Conservation (phyloP, 1,140 invertebrate genomes). For the Episyrphus balteatus region DNA sequence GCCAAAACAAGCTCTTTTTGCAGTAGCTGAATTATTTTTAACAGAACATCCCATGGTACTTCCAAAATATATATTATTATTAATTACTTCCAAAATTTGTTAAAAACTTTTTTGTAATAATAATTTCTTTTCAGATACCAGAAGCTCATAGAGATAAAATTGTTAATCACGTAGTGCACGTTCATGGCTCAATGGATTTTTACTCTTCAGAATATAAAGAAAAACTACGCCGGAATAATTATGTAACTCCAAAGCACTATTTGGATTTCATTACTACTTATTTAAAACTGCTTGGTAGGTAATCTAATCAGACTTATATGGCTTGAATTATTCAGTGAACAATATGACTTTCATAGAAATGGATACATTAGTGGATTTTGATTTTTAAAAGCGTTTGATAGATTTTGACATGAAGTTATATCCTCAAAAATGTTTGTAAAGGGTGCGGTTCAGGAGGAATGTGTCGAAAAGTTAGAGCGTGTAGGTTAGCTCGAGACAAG, state of each 20-base stretch:
- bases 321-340: too few species aligned
- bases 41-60: slow-evolving; percentile 39
- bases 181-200: slow-evolving; percentile 58
- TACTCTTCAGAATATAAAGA: slow-evolving; percentile 62
- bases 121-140: slow-evolving; percentile 39
- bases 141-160: slow-evolving; percentile 53
- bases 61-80: slow-evolving; percentile 4
- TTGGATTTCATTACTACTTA: slow-evolving; percentile 75
- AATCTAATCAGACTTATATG: neutral
- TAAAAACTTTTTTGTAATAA: neutral
- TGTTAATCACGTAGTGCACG: slow-evolving; percentile 71
- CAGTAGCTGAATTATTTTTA: slow-evolving; percentile 72
- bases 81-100: neutral
- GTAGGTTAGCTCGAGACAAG: too few species aligned
- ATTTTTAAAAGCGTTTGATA: too few species aligned
- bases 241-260: slow-evolving; percentile 83
- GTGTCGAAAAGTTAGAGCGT: too few species aligned
- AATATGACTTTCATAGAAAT: too few species aligned
- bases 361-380: too few species aligned
- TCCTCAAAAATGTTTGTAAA: too few species aligned
- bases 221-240: slow-evolving; percentile 65
- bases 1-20: slow-evolving; percentile 76
- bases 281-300: slow-evolving; percentile 55
- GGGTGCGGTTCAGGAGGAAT: too few species aligned
- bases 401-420: too few species aligned